Conservation (phyloP, 2,113 vertebrate species). For the Sander vitreus region DNA sequence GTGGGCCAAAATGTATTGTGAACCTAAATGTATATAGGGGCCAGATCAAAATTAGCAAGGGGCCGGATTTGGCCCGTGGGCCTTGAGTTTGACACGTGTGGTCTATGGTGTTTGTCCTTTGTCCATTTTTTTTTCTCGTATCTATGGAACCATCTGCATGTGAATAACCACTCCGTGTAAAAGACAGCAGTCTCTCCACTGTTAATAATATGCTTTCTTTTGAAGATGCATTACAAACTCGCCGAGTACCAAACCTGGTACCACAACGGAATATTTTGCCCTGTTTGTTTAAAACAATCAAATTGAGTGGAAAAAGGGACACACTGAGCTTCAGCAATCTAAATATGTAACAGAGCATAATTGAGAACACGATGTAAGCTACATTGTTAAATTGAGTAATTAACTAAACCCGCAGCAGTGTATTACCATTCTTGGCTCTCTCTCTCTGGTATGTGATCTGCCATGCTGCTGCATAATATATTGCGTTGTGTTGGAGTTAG, state of each 20-base stretch:
- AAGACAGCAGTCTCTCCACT: not conserved
- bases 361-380: constrained; percentile 46
- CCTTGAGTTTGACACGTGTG: too few species aligned
- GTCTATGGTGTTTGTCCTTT: too few species aligned
- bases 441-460: constrained; percentile 25
- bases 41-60: too few species aligned
- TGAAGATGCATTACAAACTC: constrained; percentile 17
- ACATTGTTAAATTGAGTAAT: constrained; percentile 55
- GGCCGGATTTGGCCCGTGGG: too few species aligned
- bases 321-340: constrained; percentile 5
- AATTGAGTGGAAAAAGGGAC: constrained; percentile 48
- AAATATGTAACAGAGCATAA: constrained; percentile 44
- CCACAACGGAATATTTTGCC: constrained; percentile 25
- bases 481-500: constrained; percentile 42
- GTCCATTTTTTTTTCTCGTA: not conserved
- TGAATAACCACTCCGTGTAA: not conserved
- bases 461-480: constrained; percentile 62
- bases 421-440: constrained; percentile 30
- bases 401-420: constrained; percentile 46
- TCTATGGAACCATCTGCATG: not conserved
- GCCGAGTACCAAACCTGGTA: not conserved
- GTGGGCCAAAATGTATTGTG: too few species aligned
- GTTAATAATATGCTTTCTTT: constrained; percentile 1
- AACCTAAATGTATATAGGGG: too few species aligned
- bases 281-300: constrained; percentile 39